These are phyloP conservation scores for Hippopotamyrus pictus DNA, from an alignment of 2,797 vertebrate species.

Conservation along the genomic window DNA sequence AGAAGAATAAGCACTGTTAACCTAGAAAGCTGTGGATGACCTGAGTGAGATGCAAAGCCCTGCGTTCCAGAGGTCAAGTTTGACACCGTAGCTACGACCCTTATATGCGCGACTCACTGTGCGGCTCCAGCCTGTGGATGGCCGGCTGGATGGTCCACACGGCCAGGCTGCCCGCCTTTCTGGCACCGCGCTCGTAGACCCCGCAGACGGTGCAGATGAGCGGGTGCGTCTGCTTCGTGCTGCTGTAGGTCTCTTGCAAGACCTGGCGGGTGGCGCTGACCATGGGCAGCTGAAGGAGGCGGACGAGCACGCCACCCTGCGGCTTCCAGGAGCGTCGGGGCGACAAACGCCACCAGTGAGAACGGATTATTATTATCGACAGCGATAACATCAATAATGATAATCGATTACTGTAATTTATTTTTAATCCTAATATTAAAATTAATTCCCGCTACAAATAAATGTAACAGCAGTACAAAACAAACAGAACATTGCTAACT, in stretches of 20 bases:
- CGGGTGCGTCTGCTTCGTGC: slow-evolving; percentile 62
- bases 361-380: not conserved
- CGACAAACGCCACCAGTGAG: not conserved
- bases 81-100: not conserved
- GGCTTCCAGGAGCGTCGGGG: not conserved
- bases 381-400: not conserved
- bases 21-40: not conserved
- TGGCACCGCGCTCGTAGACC: slow-evolving; percentile 59
- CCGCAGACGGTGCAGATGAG: slow-evolving; percentile 58
- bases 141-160: slow-evolving; percentile 61
- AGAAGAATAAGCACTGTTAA: not conserved
- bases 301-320: slow-evolving; percentile 58
- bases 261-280: slow-evolving; percentile 56
- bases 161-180: slow-evolving; percentile 54
- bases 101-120: slow-evolving; percentile 53
- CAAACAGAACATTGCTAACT: not conserved
- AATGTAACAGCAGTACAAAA: not conserved
- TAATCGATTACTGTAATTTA: not conserved
- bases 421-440: not conserved
- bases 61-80: not conserved
- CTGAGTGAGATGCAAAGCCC: not conserved
- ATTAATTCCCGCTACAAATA: not conserved
- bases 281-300: slow-evolving; percentile 61
- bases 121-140: slow-evolving; percentile 62
- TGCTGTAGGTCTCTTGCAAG: slow-evolving; percentile 59